Evolutionary conservation across 2,888 invertebrate genomes (phyloP).

Genomic region (Spicauda simplicius): DNA sequence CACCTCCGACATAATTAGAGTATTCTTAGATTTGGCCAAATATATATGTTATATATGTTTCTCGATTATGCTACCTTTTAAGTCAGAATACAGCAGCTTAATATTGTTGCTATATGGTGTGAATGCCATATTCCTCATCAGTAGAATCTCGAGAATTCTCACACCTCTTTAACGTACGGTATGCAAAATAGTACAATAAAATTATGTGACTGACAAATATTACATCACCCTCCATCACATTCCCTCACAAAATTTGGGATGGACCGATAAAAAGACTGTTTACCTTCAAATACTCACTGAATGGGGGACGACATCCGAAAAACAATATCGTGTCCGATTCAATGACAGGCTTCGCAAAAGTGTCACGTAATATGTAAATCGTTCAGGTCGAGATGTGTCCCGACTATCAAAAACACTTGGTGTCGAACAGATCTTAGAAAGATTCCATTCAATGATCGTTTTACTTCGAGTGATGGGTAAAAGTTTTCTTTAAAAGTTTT

Average conservation of each 20-base stretch:
- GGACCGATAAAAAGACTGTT: conserved; percentile 60
- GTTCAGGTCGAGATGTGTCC: conserved; percentile 78
- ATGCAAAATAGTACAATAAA: no score
- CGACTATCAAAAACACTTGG: conserved; percentile 79
- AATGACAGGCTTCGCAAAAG: conserved; percentile 78
- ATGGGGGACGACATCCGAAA: conserved; percentile 63
- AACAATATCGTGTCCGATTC: conserved; percentile 75
- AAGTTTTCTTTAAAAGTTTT: conserved; percentile 11
- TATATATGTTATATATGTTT: no score
- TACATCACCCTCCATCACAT: neutral
- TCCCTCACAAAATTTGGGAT: neutral
- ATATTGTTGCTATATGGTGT: no score
- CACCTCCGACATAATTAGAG: no score
- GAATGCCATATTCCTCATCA: no score
- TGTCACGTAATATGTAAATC: conserved; percentile 84
- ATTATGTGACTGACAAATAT: no score
- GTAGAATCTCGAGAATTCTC: no score
- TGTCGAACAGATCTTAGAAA: conserved; percentile 65
- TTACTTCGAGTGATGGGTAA: conserved; percentile 15
- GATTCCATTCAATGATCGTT: conserved; percentile 58
- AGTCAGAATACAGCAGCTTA: no score
- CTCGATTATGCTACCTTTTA: no score
- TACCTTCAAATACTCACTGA: conserved; percentile 60
- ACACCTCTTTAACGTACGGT: no score
- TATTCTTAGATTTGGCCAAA: no score